Percentiles rank a stretch among this genome's conserved stretches.
Conservation (phyloP, 2,888 invertebrate species). For the Cataglyphis cursor region DNA sequence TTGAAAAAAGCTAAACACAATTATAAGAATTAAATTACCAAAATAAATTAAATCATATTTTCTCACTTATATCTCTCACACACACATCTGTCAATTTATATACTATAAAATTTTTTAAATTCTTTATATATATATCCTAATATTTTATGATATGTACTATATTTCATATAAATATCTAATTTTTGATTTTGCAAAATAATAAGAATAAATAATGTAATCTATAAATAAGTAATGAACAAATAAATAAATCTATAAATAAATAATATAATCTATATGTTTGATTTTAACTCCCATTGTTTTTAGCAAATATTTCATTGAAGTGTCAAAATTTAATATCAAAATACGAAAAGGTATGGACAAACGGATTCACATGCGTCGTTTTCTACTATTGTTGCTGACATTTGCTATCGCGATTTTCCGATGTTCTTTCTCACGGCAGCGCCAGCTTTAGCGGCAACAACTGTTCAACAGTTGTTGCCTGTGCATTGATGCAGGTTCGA, state of each 20-base stretch:
- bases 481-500: slow-evolving; percentile 62
- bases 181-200: neutral
- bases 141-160: neutral
- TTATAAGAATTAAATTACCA: neutral
- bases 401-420: slow-evolving; percentile 41
- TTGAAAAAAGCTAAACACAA: neutral
- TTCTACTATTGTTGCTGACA: slow-evolving; percentile 43
- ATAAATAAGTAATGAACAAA: neutral
- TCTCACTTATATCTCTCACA: neutral
- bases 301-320: neutral
- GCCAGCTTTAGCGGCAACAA: slow-evolving; percentile 59
- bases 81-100: neutral
- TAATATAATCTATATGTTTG: neutral
- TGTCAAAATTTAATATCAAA: slow-evolving; percentile 30
- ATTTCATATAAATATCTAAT: slow-evolving; percentile 21
- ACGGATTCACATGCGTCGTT: neutral
- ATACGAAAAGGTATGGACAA: neutral
- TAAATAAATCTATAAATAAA: neutral
- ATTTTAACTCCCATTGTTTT: neutral
- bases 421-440: slow-evolving; percentile 36
- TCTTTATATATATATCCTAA: neutral
- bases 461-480: slow-evolving; percentile 65
- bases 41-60: neutral
- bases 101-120: neutral
- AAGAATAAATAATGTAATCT: too few species aligned